Percentiles rank a stretch among this genome's conserved stretches.
These are phyloP conservation scores for Rafetus swinhoei DNA, from an alignment of 2,113 vertebrate genomes.

Conservation along the genomic window DNA sequence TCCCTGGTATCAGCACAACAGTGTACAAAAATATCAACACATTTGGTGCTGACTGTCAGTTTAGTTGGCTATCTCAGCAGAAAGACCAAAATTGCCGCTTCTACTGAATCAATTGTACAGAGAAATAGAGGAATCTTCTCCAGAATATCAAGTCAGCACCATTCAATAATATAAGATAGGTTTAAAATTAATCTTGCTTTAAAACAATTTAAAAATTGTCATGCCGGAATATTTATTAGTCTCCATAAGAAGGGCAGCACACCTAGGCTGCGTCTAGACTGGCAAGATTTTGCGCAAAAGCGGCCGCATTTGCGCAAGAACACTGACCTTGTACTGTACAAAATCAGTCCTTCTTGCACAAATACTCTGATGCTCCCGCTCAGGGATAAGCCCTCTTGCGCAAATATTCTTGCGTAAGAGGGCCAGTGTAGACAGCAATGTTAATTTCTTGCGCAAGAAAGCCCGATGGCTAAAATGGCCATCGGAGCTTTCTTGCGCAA, in stretches of 20 bases:
- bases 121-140: neutral
- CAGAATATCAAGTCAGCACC: neutral
- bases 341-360: too few relatives aligned
- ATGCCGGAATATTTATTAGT: neutral
- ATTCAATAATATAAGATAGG: neutral
- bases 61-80: neutral
- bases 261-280: neutral
- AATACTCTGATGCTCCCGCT: too few relatives aligned
- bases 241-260: neutral
- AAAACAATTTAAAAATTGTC: neutral
- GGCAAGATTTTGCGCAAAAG: too few relatives aligned
- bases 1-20: neutral
- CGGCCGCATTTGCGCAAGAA: too few relatives aligned
- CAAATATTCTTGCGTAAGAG: too few relatives aligned
- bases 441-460: too few relatives aligned
- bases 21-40: neutral
- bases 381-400: too few relatives aligned
- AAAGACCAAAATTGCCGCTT: neutral
- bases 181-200: neutral
- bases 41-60: neutral
- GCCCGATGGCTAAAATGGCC: too few relatives aligned
- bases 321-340: too few relatives aligned
- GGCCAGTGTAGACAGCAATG: too few relatives aligned
- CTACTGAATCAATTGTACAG: neutral
- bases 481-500: too few relatives aligned